phyloP scores from a whole-genome alignment of 37 sponge, comb jelly and placozoan genomes.

The Aplysina aerophoba region DNA sequence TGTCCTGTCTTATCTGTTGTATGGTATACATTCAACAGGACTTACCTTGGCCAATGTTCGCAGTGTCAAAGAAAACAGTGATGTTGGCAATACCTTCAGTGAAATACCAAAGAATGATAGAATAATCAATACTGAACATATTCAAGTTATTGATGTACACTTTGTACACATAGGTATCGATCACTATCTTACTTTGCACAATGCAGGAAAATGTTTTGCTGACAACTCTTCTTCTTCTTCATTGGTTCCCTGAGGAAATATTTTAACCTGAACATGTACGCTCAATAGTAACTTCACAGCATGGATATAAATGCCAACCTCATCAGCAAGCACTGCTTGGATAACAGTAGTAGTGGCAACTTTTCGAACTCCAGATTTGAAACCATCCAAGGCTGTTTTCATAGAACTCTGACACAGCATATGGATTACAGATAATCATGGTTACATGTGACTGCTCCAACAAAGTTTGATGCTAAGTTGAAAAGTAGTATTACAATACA shows the following conservation, averaged over 20 bases:
- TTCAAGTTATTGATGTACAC: neutral
- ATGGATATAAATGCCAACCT: neutral
- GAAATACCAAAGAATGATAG: too few relatives aligned
- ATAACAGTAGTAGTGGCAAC: neutral
- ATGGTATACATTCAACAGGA: too few relatives aligned
- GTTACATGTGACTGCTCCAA: too few relatives aligned
- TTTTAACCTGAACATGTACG: neutral
- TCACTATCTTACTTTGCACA: neutral
- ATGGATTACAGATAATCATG: neutral
- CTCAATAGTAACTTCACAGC: neutral
- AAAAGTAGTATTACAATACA: too few relatives aligned
- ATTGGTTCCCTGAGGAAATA: neutral
- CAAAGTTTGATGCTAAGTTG: too few relatives aligned
- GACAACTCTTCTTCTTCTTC: neutral
- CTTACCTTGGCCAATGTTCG: neutral
- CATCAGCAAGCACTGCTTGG: neutral
- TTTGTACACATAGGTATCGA: neutral
- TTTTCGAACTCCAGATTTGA: conserved; percentile 4
- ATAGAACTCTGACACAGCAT: neutral
- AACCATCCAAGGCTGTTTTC: neutral
- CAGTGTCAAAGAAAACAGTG: neutral
- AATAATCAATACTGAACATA: too few relatives aligned
- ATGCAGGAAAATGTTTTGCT: neutral
- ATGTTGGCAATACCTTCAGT: neutral
- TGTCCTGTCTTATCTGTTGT: too few relatives aligned